Percentiles rank a stretch among this genome's conserved stretches.
Conservation (phyloP, 2,888 invertebrate genomes). For the Philereme transversata region DNA sequence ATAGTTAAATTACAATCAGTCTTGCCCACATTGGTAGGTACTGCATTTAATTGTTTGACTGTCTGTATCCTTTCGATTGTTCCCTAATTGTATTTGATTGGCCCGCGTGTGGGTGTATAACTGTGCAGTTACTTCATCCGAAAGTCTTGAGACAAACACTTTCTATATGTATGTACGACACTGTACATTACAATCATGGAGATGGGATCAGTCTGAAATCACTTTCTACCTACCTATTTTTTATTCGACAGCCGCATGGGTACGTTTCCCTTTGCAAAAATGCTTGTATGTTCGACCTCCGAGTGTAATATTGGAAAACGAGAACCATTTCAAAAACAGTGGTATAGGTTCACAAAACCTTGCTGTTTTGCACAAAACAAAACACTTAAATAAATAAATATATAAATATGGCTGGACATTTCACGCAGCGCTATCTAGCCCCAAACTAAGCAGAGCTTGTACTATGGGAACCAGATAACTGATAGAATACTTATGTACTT, state of each 20-base stretch:
- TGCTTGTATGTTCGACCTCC: neutral
- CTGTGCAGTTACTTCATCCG: constrained; percentile 45
- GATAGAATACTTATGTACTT: too few relatives aligned
- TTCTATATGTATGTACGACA: constrained; percentile 44
- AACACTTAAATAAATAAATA: too few relatives aligned
- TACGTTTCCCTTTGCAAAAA: too few relatives aligned
- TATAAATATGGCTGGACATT: too few relatives aligned
- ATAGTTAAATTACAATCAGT: constrained; percentile 5
- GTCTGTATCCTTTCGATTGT: constrained; percentile 50
- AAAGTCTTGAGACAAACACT: constrained; percentile 46
- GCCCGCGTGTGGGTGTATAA: constrained; percentile 51
- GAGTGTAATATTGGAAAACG: too few relatives aligned
- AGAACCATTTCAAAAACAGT: too few relatives aligned
- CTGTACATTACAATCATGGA: constrained; percentile 30
- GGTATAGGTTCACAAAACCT: too few relatives aligned
- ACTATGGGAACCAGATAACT: too few relatives aligned
- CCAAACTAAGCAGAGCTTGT: too few relatives aligned
- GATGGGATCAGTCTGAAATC: constrained; percentile 37
- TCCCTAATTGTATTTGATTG: constrained; percentile 54
- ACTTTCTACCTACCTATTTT: neutral
- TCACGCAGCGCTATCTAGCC: too few relatives aligned
- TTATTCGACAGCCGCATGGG: neutral
- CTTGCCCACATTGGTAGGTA: constrained; percentile 6
- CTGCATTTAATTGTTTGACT: constrained; percentile 39
- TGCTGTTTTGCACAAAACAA: too few relatives aligned